Evolutionary conservation across 2,797 vertebrate species (phyloP).

Genomic region (Malacoraja senta): DNA sequence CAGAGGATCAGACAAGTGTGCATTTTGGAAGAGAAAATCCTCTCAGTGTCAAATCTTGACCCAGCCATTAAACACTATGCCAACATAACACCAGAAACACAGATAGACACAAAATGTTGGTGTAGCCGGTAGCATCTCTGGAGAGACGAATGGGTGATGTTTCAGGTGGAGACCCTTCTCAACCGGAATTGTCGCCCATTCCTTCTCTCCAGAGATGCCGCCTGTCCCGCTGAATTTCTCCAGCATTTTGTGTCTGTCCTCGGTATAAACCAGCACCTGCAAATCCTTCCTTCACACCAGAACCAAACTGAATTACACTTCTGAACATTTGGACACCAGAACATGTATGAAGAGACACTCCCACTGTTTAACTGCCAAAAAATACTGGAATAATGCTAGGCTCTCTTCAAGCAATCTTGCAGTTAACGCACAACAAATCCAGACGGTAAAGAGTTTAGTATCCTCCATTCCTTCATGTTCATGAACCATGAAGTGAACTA

Average conservation of each 20-base stretch:
- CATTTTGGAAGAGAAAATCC: background rate
- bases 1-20: background rate
- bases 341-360: background rate
- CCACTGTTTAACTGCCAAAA: background rate
- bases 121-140: too few species aligned
- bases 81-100: background rate
- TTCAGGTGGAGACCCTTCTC: too few species aligned
- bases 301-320: too few species aligned
- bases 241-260: too few species aligned
- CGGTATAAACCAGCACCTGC: too few species aligned
- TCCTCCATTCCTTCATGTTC: background rate
- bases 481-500: background rate
- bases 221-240: too few species aligned
- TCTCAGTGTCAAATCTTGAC: background rate
- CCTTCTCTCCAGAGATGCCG: too few species aligned
- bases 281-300: too few species aligned
- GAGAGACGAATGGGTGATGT: too few species aligned
- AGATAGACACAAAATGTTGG: too few species aligned
- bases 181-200: too few species aligned
- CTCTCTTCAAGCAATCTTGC: background rate
- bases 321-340: background rate
- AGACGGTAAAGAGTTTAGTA: background rate
- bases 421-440: background rate
- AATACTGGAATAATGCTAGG: background rate
- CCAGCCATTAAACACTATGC: background rate